Conservation (phyloP, 1,140 invertebrate species). For the Bathynomus jamesi region DNA sequence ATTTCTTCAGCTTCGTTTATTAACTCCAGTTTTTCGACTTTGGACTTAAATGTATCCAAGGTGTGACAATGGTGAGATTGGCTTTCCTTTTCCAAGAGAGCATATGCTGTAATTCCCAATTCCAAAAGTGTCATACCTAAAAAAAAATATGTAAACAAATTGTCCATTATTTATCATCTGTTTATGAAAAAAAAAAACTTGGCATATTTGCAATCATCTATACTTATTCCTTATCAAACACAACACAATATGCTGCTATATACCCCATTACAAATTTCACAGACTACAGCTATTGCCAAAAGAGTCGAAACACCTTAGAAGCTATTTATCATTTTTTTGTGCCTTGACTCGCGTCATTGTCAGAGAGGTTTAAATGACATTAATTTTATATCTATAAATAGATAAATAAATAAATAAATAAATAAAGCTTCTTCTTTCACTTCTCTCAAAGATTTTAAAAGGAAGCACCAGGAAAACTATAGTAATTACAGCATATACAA, state of each 20-base stretch:
- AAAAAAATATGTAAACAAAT: not conserved
- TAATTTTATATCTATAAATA: too few relatives aligned
- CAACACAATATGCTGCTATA: not conserved
- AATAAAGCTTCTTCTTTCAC: too few relatives aligned
- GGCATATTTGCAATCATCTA: too few relatives aligned
- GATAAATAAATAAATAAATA: too few relatives aligned
- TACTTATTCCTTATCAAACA: too few relatives aligned
- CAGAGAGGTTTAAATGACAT: too few relatives aligned
- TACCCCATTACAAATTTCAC: not conserved
- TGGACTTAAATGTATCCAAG: constrained; percentile 6
- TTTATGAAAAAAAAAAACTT: not conserved
- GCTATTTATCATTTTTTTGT: too few relatives aligned
- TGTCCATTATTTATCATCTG: not conserved
- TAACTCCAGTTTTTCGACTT: not conserved
- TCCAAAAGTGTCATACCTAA: constrained; percentile 24
- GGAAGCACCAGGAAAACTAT: not conserved
- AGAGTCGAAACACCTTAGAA: too few relatives aligned
- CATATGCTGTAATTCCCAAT: constrained; percentile 4
- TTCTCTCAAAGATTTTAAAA: not conserved
- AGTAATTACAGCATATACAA: too few relatives aligned
- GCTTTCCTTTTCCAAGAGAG: constrained; percentile 11
- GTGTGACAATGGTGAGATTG: not conserved
- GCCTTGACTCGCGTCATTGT: too few relatives aligned
- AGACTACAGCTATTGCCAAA: not conserved
- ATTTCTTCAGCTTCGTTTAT: constrained; percentile 17